phyloP scores from a whole-genome alignment of 2,888 invertebrate species.

The Rhabditoides inermis region DNA sequence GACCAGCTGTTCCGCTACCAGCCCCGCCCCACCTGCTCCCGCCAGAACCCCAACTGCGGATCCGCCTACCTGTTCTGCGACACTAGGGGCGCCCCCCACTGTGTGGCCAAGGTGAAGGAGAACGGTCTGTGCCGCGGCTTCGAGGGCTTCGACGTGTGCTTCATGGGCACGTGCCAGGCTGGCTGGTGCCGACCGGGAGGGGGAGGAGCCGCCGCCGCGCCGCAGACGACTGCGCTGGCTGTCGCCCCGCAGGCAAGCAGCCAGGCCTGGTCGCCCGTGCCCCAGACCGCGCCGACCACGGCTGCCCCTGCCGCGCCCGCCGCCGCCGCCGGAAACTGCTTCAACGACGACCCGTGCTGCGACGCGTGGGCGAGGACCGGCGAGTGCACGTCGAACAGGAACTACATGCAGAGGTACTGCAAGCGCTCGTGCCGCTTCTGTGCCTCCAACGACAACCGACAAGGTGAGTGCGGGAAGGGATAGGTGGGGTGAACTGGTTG shows the following conservation, averaged over 20 bases:
- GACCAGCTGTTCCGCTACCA: constrained; percentile 46
- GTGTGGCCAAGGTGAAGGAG: constrained; percentile 43
- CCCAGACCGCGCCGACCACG: constrained; percentile 4
- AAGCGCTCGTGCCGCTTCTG: constrained; percentile 43
- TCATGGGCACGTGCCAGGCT: constrained; percentile 35
- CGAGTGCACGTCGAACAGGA: constrained; percentile 39
- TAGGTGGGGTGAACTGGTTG: neutral
- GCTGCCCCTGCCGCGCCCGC: constrained; percentile 8
- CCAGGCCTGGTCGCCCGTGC: neutral
- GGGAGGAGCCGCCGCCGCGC: too few species aligned
- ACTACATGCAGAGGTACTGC: constrained; percentile 47
- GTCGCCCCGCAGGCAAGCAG: constrained; percentile 15
- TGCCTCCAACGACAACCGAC: constrained; percentile 15
- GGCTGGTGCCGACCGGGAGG: constrained; percentile 44
- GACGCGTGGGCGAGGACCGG: constrained; percentile 35
- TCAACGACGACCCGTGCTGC: constrained; percentile 50
- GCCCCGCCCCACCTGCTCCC: constrained; percentile 42
- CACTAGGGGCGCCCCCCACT: constrained; percentile 36
- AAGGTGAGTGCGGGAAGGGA: constrained; percentile 12
- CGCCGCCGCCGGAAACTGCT: constrained; percentile 24
- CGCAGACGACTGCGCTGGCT: constrained; percentile 19
- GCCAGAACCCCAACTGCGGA: constrained; percentile 35
- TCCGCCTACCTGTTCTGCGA: constrained; percentile 38
- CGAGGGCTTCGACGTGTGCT: constrained; percentile 44
- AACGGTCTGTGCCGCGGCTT: constrained; percentile 44